These are phyloP conservation scores for Crocallis elinguaria DNA, from an alignment of 2,888 invertebrate genomes.

Conservation along the genomic window DNA sequence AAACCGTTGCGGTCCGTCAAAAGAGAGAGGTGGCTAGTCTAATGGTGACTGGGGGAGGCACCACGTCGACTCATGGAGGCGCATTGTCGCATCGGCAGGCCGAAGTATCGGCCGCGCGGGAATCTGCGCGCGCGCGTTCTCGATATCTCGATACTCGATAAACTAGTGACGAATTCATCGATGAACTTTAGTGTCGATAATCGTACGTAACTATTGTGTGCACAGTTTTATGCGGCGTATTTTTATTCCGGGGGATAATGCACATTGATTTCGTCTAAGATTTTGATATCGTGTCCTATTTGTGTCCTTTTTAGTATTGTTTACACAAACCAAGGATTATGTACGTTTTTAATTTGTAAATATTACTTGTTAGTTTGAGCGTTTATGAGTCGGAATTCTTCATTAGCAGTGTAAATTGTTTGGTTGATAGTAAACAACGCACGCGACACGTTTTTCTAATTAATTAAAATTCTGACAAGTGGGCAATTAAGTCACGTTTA, in stretches of 20 bases:
- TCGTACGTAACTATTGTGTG: conserved; percentile 23
- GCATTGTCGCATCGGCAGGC: conserved; percentile 80
- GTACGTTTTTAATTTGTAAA: background rate
- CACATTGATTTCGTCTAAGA: conserved; percentile 27
- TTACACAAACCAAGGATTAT: background rate
- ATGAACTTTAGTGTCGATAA: conserved; percentile 30
- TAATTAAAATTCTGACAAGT: conserved; percentile 13
- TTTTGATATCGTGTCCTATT: conserved; percentile 24
- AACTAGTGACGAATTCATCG: conserved; percentile 25
- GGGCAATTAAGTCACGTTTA: conserved; percentile 1
- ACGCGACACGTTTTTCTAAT: conserved; percentile 6
- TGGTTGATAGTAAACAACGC: conserved; percentile 16
- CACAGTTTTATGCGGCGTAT: conserved; percentile 21
- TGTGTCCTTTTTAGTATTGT: background rate
- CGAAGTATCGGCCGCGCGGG: conserved; percentile 75
- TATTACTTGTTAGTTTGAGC: background rate
- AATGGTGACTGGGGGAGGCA: conserved; percentile 71
- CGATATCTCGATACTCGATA: conserved; percentile 30
- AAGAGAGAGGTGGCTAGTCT: conserved; percentile 82
- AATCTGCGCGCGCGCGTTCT: conserved; percentile 63
- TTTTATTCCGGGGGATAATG: conserved; percentile 26
- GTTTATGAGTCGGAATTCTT: conserved; percentile 10
- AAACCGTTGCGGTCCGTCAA: conserved; percentile 65
- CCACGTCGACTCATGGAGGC: conserved; percentile 59
- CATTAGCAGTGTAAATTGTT: conserved; percentile 3